Base-by-base conservation (phyloP, 2,888 invertebrate genomes). In the Deilephila elpenor region DNA sequence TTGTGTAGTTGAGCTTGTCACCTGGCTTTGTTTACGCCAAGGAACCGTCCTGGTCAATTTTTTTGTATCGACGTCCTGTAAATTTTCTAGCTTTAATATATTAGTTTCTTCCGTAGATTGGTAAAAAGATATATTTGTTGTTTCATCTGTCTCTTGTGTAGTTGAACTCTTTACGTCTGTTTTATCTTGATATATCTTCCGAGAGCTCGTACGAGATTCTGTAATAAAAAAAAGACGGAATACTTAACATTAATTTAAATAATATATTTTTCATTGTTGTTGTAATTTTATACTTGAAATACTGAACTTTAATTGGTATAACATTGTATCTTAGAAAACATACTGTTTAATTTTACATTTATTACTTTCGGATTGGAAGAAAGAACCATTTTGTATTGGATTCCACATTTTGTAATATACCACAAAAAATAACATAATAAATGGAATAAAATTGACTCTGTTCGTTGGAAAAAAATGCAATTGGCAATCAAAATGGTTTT, bases 61-160 rank as follows among this genome's bases (percentile, higher is more conserved):
- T 75, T 83, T 91, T 6, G 86, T 85, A 74, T 92, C 86, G 32
- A 89, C 77, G 61, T 93, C 88, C 80, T 93, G 86, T 71, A 84
- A 73, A 75, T 86, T 87, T 77, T 91, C 80, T 56, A 93, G 72
- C 79, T 88, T 90, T 59, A 93, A 78, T 72, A 94, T 91, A 77
- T 90, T 93, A 14, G 86, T 86, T 76, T 93, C 93, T 84, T 94
- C 93, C 14, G 92, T 92, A 4, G 89, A 84, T 82, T 92, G 87
- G 78, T 88, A 91, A 72, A 80, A 76, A 20, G 88, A 75, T 78
- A 82, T 88, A 74, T 78, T 87, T 61, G 82, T 80, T 20, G 79
- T 84, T 34, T 77, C 75, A 72, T 83, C 82, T 8, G 77, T 75
- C 67, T 85, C 85, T 78, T 88, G 82, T 53, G 81, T 73, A 70